Percentiles rank a stretch among this genome's conserved stretches.
Evolutionary conservation across 1,140 invertebrate species (phyloP).

Genomic region (Macrocentrus cingulum): DNA sequence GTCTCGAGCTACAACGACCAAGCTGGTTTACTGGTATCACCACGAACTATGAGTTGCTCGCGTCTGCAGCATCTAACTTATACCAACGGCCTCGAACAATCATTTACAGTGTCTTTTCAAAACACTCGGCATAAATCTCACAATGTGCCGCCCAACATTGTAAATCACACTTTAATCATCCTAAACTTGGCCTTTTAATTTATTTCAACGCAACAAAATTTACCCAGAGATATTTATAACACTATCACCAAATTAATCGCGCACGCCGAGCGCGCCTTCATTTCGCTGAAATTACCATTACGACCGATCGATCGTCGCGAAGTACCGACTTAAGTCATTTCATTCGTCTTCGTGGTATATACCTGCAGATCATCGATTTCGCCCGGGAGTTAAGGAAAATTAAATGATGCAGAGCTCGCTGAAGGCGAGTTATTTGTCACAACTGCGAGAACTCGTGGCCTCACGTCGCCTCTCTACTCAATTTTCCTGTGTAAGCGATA

Average conservation of each 20-base stretch:
- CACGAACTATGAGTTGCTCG: constrained; percentile 12
- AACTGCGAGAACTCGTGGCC: constrained; percentile 33
- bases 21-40: constrained; percentile 15
- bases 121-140: neutral
- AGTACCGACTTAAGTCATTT: constrained; percentile 50
- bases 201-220: no score
- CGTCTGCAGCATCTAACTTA: constrained; percentile 3
- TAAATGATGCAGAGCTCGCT: constrained; percentile 57
- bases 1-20: constrained; percentile 7
- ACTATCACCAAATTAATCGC: no score
- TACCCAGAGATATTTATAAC: no score
- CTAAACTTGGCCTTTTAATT: no score
- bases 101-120: constrained; percentile 5
- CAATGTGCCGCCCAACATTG: no score
- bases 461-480: constrained; percentile 22
- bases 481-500: neutral
- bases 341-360: constrained; percentile 56
- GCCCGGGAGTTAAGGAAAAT: constrained; percentile 54
- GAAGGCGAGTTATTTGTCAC: constrained; percentile 59
- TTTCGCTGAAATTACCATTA: constrained; percentile 54
- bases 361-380: constrained; percentile 57
- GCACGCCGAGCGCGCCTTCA: constrained; percentile 42
- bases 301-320: constrained; percentile 48
- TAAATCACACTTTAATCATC: neutral
- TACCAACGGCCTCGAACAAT: neutral